These are phyloP conservation scores for Cheilosia vulpina DNA, from an alignment of 2,888 invertebrate genomes.

Conservation along the genomic window DNA sequence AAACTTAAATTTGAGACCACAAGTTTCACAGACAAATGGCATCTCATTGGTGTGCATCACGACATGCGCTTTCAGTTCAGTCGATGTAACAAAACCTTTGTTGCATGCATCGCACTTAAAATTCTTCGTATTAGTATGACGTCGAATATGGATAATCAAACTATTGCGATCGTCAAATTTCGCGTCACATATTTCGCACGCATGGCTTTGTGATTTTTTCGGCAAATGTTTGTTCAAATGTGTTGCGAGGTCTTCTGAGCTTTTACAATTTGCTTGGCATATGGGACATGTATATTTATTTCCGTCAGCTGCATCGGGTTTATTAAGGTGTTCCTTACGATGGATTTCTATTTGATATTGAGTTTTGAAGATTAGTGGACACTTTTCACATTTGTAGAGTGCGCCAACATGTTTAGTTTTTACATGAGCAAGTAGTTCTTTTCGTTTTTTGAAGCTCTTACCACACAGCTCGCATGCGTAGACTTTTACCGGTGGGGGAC, in stretches of 20 bases:
- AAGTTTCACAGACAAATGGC: constrained; percentile 32
- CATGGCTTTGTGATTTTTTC: not conserved
- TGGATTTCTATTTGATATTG: not conserved
- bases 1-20: constrained; percentile 28
- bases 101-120: constrained; percentile 5
- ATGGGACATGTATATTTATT: constrained; percentile 13
- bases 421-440: too few relatives aligned
- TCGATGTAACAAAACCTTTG: constrained; percentile 32
- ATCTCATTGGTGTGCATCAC: constrained; percentile 8
- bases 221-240: constrained; percentile 30
- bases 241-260: constrained; percentile 1
- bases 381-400: constrained; percentile 12
- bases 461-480: too few relatives aligned
- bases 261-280: not conserved
- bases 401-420: not conserved
- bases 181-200: constrained; percentile 23
- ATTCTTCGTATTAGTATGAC: constrained; percentile 17
- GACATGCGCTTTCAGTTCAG: constrained; percentile 30
- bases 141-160: too few relatives aligned
- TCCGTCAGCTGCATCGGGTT: not conserved
- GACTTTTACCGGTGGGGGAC: too few relatives aligned
- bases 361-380: not conserved
- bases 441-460: too few relatives aligned
- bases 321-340: not conserved
- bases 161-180: too few relatives aligned